Conservation (phyloP, 1,140 invertebrate species). For the Micrasema minimum region DNA sequence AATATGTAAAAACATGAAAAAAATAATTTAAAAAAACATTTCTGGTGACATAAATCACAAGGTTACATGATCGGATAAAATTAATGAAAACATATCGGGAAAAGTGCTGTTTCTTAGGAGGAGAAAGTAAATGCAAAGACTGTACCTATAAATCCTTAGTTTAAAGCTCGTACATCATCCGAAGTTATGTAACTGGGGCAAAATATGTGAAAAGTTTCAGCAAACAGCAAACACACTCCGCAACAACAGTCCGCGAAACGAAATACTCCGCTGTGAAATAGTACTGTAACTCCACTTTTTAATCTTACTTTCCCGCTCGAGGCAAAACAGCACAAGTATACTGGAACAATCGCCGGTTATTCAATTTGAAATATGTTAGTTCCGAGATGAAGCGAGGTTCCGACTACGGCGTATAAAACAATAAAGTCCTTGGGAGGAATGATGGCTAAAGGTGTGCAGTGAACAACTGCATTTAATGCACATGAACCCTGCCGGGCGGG, state of each 20-base stretch:
- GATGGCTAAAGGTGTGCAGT: no score
- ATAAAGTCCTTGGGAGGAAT: not conserved
- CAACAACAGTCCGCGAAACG: slow-evolving; percentile 14
- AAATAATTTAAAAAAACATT: no score
- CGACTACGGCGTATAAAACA: not conserved
- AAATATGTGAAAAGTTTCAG: slow-evolving; percentile 11
- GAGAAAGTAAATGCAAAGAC: not conserved
- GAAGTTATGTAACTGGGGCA: slow-evolving; percentile 6
- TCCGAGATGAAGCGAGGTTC: not conserved
- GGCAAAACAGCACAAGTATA: no score
- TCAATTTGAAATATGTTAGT: no score
- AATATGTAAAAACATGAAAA: no score
- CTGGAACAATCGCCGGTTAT: no score
- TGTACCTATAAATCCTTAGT: slow-evolving; percentile 19
- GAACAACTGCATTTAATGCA: no score
- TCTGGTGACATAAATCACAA: no score
- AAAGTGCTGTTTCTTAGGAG: no score
- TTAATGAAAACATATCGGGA: no score
- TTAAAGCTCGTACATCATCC: slow-evolving; percentile 21
- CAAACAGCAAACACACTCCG: slow-evolving; percentile 18
- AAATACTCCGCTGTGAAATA: slow-evolving; percentile 11
- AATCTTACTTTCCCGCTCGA: not conserved
- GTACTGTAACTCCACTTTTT: slow-evolving; percentile 16
- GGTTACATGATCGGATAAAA: no score
- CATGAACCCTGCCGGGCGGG: not conserved